Conservation (phyloP, 2,797 vertebrate genomes). For the Otolemur crassicaudatus region DNA sequence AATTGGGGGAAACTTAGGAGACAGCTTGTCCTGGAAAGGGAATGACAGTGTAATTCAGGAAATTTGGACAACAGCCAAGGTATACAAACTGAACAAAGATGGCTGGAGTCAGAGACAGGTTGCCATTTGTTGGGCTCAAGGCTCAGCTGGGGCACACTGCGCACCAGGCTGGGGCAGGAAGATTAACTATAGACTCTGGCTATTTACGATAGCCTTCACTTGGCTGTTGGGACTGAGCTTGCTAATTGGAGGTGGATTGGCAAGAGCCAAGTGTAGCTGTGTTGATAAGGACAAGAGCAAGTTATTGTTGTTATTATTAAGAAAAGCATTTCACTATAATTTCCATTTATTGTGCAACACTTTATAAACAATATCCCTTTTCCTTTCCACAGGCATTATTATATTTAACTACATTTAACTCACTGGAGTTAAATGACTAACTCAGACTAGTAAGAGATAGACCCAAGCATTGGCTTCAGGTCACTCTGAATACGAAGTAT, state of each 20-base stretch:
- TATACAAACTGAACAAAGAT: not conserved
- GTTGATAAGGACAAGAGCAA: not conserved
- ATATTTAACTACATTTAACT: not conserved
- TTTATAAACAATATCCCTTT: not conserved
- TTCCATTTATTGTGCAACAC: not conserved
- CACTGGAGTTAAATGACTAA: not conserved
- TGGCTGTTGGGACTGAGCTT: not conserved
- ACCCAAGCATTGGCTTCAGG: not conserved
- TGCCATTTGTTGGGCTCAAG: not conserved
- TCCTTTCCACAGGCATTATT: not conserved
- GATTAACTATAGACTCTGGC: not conserved
- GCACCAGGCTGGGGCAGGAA: not conserved
- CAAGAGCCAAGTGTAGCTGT: not conserved
- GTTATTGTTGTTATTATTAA: conserved; percentile 1
- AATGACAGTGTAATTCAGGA: not conserved
- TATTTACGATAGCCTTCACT: not conserved
- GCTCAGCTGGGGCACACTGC: not conserved
- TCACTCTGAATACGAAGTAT: not conserved
- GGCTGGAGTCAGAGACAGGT: not conserved
- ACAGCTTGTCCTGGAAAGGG: not conserved
- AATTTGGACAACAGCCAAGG: not conserved
- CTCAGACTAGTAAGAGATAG: not conserved
- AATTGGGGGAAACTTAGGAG: not conserved
- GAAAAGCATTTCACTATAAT: not conserved
- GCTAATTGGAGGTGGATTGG: not conserved